phyloP scores from a whole-genome alignment of 2,797 vertebrate species.

The Phaenicophaeus curvirostris region DNA sequence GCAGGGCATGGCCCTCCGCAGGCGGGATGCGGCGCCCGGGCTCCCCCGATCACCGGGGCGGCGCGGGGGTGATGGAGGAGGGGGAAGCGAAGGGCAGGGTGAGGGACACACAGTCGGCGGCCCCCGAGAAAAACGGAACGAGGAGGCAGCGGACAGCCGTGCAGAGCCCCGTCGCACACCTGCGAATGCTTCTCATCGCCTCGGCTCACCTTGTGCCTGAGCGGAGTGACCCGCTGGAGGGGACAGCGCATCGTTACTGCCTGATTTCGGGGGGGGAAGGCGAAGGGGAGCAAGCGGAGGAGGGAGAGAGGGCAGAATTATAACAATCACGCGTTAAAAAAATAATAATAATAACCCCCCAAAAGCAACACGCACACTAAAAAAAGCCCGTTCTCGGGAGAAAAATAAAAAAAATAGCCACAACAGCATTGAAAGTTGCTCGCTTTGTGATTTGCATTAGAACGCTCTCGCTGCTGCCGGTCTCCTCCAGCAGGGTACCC shows the following conservation, averaged over 20 bases:
- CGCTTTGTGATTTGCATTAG: not conserved
- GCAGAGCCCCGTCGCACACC: not conserved
- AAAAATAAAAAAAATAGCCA: conserved; percentile 28
- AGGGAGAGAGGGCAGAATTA: not conserved
- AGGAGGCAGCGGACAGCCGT: not conserved
- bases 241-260: not conserved
- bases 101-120: not conserved
- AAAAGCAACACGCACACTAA: not conserved
- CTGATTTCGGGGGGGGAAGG: not conserved
- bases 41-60: rapidly evolving
- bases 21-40: not conserved
- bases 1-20: not conserved
- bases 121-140: not conserved
- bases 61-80: not conserved
- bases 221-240: not conserved
- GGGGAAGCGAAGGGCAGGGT: not conserved
- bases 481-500: not conserved
- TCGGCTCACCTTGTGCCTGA: not conserved
- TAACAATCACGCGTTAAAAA: not conserved
- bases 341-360: too few species aligned
- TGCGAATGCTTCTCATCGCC: not conserved
- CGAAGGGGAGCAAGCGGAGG: not conserved
- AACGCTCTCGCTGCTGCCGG: not conserved
- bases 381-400: not conserved
- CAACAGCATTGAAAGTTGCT: conserved; percentile 5